Evolutionary conservation across 2,113 vertebrate species (phyloP).

Genomic region (Notiomystis cincta): DNA sequence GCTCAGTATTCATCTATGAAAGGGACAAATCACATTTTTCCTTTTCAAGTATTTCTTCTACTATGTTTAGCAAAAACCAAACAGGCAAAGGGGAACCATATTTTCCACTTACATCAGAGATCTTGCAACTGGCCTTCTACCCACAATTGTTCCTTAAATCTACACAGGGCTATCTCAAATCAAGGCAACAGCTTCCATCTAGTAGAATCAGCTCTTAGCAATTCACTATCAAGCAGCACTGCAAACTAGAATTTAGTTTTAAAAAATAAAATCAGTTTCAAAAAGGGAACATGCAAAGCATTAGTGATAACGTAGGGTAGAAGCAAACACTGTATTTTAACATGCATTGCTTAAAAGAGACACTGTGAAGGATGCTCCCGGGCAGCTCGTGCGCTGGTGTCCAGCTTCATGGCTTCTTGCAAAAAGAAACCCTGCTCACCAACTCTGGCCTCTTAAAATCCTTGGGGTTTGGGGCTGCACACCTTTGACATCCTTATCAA

Average conservation of each 20-base stretch:
- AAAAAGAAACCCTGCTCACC: not conserved
- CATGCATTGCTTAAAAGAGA: slow-evolving; percentile 65
- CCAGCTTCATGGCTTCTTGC: not conserved
- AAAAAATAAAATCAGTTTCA: not conserved
- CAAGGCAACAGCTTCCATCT: not conserved
- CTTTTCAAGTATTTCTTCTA: not conserved
- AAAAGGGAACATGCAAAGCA: not conserved
- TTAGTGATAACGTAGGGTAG: not conserved
- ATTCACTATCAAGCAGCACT: not conserved
- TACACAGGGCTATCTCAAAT: not conserved
- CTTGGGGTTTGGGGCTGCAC: not conserved
- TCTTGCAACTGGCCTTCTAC: not conserved
- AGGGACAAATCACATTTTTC: not conserved
- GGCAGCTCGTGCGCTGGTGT: not conserved
- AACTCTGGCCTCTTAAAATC: not conserved
- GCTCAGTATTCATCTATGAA: not conserved
- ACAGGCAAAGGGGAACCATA: not conserved
- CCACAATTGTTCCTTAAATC: not conserved
- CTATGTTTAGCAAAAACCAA: not conserved
- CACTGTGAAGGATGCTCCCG: slow-evolving; percentile 20
- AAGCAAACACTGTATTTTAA: not conserved
- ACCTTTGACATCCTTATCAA: not conserved
- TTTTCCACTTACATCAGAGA: not conserved
- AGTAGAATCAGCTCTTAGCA: not conserved
- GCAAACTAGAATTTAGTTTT: not conserved